A percentile compares a stretch with the other conserved stretches of the same genome.
Evolutionary conservation across 2,888 invertebrate genomes (phyloP).

Genomic region (Tubulanus polymorphus): DNA sequence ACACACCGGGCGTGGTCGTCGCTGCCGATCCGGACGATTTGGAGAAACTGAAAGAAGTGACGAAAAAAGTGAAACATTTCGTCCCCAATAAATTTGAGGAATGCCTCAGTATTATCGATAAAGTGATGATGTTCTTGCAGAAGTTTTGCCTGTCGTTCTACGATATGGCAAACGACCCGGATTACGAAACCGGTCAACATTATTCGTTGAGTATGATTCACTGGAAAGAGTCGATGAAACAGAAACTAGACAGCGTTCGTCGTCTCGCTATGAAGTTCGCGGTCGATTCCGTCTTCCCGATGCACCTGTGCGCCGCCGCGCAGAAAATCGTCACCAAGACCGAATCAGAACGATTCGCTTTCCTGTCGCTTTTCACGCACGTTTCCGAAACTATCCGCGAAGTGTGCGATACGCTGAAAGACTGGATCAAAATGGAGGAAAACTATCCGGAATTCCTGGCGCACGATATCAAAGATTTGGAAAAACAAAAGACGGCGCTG

Average conservation of each 20-base stretch:
- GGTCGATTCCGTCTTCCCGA: conserved; percentile 26
- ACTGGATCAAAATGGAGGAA: conserved; percentile 38
- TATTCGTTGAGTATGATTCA: conserved; percentile 37
- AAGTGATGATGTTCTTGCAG: conserved; percentile 27
- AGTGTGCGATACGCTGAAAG: conserved; percentile 26
- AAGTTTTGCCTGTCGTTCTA: conserved; percentile 40
- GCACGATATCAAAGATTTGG: conserved; percentile 33
- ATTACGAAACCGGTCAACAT: conserved; percentile 36
- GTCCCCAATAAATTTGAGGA: conserved; percentile 30
- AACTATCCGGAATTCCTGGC: conserved; percentile 35
- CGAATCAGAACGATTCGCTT: conserved; percentile 32
- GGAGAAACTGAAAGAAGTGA: conserved; percentile 20
- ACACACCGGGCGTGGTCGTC: neutral
- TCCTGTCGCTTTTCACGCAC: conserved; percentile 35
- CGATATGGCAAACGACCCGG: conserved; percentile 26
- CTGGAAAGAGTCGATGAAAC: conserved; percentile 26
- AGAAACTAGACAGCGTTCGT: conserved; percentile 30
- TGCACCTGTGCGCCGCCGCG: conserved; percentile 25
- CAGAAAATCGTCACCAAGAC: conserved; percentile 29
- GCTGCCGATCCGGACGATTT: conserved; percentile 3
- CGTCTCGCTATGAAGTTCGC: conserved; percentile 37
- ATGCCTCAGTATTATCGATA: conserved; percentile 25
- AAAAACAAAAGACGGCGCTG: conserved; percentile 25
- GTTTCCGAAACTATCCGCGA: conserved; percentile 37
- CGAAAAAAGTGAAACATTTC: conserved; percentile 24